Evolutionary conservation across 2,797 vertebrate genomes (phyloP).

Genomic region (Sebastes vulpes): DNA sequence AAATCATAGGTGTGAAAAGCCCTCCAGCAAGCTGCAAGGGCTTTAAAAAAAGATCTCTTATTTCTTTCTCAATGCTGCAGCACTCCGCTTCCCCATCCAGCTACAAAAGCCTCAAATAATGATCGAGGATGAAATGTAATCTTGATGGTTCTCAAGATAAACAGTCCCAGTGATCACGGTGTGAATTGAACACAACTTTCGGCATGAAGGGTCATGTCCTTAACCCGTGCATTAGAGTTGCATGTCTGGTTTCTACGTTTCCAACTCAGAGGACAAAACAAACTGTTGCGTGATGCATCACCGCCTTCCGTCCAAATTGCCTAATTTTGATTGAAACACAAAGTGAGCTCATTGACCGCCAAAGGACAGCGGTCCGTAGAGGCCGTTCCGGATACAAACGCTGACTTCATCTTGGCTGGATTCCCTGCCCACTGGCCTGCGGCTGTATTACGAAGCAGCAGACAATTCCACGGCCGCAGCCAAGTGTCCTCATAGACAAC

Average conservation of each 20-base stretch:
- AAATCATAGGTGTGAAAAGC: constrained; percentile 17
- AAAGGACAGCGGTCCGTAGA: constrained; percentile 58
- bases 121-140: constrained; percentile 24
- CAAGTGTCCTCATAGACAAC: constrained; percentile 53
- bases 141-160: constrained; percentile 28
- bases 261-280: constrained; percentile 48
- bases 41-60: constrained; percentile 15
- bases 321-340: constrained; percentile 71
- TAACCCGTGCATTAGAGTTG: not conserved
- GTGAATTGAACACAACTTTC: not conserved
- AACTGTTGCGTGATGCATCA: constrained; percentile 42
- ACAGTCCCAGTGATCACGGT: not conserved
- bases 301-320: constrained; percentile 47
- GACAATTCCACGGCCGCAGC: constrained; percentile 48
- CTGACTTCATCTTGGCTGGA: constrained; percentile 73
- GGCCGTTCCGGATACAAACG: constrained; percentile 49
- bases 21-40: constrained; percentile 11
- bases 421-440: constrained; percentile 53
- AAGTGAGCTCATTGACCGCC: constrained; percentile 69
- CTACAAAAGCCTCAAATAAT: constrained; percentile 26
- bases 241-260: constrained; percentile 23
- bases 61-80: constrained; percentile 6
- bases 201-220: not conserved
- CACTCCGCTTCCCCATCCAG: not conserved
- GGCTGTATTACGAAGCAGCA: constrained; percentile 58